Evolutionary conservation across 2,797 vertebrate genomes (phyloP), one percentile per base, ranked within the genome.

Genomic region (Taenioides sp.): DNA sequence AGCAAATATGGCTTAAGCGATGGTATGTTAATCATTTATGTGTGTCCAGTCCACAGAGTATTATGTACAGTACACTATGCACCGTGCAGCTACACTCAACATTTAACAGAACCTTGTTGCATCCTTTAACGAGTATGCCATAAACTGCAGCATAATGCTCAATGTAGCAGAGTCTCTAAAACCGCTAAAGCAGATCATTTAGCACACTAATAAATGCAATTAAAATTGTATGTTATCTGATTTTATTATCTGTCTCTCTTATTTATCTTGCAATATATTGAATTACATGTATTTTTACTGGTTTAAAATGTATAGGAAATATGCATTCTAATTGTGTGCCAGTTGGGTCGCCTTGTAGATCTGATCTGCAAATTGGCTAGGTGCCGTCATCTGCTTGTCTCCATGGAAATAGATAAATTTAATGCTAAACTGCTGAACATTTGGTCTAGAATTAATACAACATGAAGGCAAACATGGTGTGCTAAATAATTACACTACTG

Each of bases 71-170:
- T 57, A 23, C 54, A 57, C 23, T 27, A 27, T 52, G 69, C 16
- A 43, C 54, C 7, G 22, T 27, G 69, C 49, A 70, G 14, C 22
- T 9, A 69, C 4, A 59, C 31, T 76, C 57, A 69, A 69, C 70
- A 79, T 82, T 80, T 67, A 69, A 66, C 76, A 69, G 27, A 7
- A 10, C 14, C 31, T 4, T 22, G 65, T n/a, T 54, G 23, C 2
- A 22, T 25, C 63, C 52, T 65, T 28, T 67, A 55, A 54, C 5
- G 12, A 58, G 12, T 43, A 2, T 50, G 54, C 18, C 65, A 11
- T 62, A 20, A 65, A 47, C 37, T n/a, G 34, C 47, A 20, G 34
- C 23, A 5, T 18, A 16, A 22, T 5, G 25, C 25, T 59, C 57
- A 27, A 7, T 28, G 54, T 5, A 40, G 62, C 37, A 7, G 31